phyloP scores from a whole-genome alignment of 2,888 invertebrate species.

The Cantharis flavilabris region DNA sequence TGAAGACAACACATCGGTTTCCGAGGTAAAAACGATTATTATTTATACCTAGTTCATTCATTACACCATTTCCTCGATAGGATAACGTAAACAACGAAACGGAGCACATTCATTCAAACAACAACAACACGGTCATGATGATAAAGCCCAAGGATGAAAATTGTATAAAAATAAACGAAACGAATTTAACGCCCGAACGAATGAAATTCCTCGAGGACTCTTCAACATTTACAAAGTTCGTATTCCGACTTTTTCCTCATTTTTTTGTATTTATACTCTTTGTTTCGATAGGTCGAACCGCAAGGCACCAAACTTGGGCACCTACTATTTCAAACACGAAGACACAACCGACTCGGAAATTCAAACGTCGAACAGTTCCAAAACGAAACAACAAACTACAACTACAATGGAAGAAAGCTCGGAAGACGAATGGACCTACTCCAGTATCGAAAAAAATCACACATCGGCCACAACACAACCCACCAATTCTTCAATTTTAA shows the following conservation, averaged over 20 bases:
- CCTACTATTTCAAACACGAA: constrained; percentile 83
- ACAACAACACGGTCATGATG: constrained; percentile 14
- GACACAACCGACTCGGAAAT: constrained; percentile 73
- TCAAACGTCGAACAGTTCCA: constrained; percentile 44
- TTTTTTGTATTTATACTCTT: constrained; percentile 1
- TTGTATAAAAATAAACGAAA: constrained; percentile 8
- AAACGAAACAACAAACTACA: constrained; percentile 44
- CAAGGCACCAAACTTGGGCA: constrained; percentile 81
- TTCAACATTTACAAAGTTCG: constrained; percentile 49
- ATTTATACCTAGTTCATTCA: neutral
- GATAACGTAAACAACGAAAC: constrained; percentile 7
- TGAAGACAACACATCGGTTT: neutral
- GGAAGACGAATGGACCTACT: constrained; percentile 73
- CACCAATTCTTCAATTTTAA: constrained; percentile 26
- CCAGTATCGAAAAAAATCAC: constrained; percentile 54
- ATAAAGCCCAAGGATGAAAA: constrained; percentile 18
- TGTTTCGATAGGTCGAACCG: constrained; percentile 64
- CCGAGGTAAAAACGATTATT: constrained; percentile 11
- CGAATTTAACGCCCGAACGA: constrained; percentile 8
- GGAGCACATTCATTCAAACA: neutral
- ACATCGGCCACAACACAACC: constrained; percentile 35
- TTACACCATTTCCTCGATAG: neutral
- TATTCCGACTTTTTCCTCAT: neutral
- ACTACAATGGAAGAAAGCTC: constrained; percentile 62
- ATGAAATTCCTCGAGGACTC: constrained; percentile 42